Evolutionary conservation across 2,113 vertebrate genomes (phyloP).

Genomic region (Formicarius rufipectus): DNA sequence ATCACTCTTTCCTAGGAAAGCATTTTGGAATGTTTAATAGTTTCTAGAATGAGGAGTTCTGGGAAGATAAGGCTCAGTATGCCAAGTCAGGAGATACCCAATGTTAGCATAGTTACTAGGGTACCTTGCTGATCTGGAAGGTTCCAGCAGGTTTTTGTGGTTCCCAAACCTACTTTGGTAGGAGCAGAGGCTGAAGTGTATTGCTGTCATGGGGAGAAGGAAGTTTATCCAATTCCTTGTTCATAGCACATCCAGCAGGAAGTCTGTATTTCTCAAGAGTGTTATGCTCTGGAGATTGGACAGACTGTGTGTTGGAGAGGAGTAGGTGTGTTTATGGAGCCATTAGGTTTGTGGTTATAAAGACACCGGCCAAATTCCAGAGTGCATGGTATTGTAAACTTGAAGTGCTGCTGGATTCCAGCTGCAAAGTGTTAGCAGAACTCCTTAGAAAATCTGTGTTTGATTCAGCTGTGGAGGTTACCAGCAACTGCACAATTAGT

Average conservation of each 20-base stretch:
- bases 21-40: constrained; percentile 28
- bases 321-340: not conserved
- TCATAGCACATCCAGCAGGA: not conserved
- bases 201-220: not conserved
- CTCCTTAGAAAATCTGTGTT: constrained; percentile 8
- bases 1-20: constrained; percentile 21
- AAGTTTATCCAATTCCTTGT: not conserved
- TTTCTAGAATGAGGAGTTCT: constrained; percentile 22
- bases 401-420: not conserved
- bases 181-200: not conserved
- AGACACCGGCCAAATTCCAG: constrained; percentile 2
- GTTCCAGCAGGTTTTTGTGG: not conserved
- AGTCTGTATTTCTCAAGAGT: not conserved
- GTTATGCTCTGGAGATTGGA: not conserved
- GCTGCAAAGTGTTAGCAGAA: not conserved
- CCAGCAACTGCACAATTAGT: constrained; percentile 27
- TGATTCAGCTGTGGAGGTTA: constrained; percentile 23
- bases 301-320: not conserved
- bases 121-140: not conserved
- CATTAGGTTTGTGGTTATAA: not conserved
- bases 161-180: not conserved
- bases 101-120: not conserved
- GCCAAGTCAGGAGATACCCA: not conserved
- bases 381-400: not conserved
- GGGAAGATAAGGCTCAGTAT: not conserved